A percentile compares a stretch with the other conserved stretches of the same genome.
phyloP scores from a whole-genome alignment of 2,888 invertebrate genomes.

The Diachrysia chrysitis region DNA sequence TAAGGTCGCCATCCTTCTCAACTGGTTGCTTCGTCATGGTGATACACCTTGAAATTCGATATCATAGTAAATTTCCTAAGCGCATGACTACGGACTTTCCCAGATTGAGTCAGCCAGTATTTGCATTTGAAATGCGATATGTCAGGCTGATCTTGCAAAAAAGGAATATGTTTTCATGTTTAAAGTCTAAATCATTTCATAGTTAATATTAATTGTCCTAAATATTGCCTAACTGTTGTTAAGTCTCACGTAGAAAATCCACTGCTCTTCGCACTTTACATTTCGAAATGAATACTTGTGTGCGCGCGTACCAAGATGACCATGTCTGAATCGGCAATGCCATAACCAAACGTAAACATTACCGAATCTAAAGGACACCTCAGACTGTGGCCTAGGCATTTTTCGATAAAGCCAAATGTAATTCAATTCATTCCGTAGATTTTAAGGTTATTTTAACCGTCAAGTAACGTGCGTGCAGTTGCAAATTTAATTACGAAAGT shows the following conservation, averaged over 20 bases:
- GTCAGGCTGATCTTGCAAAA: not conserved
- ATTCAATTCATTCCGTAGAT: conserved; percentile 34
- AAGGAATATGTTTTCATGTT: not conserved
- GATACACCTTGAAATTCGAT: conserved; percentile 22
- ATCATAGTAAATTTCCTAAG: conserved; percentile 34
- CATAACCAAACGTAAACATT: conserved; percentile 15
- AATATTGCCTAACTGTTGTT: too few relatives aligned
- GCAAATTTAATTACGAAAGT: conserved; percentile 72
- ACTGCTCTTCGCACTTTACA: not conserved
- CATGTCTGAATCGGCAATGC: conserved; percentile 19
- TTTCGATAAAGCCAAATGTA: conserved; percentile 34
- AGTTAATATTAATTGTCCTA: too few relatives aligned
- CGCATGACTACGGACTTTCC: not conserved
- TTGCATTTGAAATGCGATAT: not conserved
- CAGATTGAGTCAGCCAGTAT: not conserved
- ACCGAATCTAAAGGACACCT: conserved; percentile 24
- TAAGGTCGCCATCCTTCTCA: conserved; percentile 22
- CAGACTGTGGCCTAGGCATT: conserved; percentile 39
- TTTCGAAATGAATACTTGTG: not conserved
- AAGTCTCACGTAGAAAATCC: not conserved
- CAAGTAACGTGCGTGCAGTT: conserved; percentile 55
- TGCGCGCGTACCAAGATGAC: conserved; percentile 3
- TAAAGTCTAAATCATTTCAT: too few relatives aligned
- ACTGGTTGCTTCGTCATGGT: conserved; percentile 26
- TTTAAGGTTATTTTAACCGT: conserved; percentile 51